A percentile compares a stretch with the other conserved stretches of the same genome.
Evolutionary conservation across 2,888 invertebrate species (phyloP).

Genomic region (Ophion costatus): DNA sequence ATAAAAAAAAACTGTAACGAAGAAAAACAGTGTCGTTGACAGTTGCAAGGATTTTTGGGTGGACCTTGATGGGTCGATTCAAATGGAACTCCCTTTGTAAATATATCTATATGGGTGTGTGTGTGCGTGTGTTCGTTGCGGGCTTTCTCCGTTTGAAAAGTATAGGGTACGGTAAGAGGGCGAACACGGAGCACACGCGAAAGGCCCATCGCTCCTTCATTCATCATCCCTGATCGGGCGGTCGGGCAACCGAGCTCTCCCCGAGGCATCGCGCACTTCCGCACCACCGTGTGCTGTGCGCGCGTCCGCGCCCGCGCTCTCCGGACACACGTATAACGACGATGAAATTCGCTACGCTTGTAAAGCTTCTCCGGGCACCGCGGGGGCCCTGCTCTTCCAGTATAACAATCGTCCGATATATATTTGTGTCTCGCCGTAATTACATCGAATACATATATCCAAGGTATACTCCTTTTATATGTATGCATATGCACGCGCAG

Average conservation of each 20-base stretch:
- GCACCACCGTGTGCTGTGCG: conserved; percentile 6
- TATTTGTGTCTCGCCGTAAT: conserved; percentile 63
- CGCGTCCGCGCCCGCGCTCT: background rate
- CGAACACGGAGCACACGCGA: conserved; percentile 76
- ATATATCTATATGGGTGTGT: background rate
- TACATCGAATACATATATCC: conserved; percentile 55
- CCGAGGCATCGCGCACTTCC: conserved; percentile 69
- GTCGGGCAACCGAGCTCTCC: conserved; percentile 68
- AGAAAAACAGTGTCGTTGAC: background rate
- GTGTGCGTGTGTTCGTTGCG: conserved; percentile 9
- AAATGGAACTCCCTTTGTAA: background rate
- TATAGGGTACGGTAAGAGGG: conserved; percentile 5
- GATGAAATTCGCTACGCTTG: conserved; percentile 69
- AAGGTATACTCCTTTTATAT: conserved; percentile 48
- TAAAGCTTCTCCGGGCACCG: conserved; percentile 37
- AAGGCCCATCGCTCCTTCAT: conserved; percentile 82
- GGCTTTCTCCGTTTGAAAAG: conserved; percentile 51
- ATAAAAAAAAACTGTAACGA: too few species aligned
- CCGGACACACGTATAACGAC: conserved; percentile 28
- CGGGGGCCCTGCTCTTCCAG: background rate
- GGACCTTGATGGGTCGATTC: background rate
- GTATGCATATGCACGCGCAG: background rate
- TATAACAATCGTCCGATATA: conserved; percentile 48
- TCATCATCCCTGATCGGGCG: conserved; percentile 81
- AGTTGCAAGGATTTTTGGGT: background rate